Conservation (phyloP, 2,888 invertebrate species). For the Drosophila demipolita region DNA sequence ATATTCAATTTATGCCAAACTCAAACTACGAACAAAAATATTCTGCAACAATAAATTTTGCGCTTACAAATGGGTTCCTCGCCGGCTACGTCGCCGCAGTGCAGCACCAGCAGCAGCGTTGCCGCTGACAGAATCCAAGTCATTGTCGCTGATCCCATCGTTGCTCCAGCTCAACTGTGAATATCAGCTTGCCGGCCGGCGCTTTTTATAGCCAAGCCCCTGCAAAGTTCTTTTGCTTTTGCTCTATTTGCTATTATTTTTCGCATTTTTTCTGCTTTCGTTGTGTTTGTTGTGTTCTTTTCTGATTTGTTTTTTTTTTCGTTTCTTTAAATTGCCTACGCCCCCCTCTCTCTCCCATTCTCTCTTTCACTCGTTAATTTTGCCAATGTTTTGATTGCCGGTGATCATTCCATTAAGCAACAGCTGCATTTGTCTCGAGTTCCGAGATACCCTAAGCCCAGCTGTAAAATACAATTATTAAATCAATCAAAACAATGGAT, state of each 20-base stretch:
- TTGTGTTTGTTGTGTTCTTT: slow-evolving; percentile 16
- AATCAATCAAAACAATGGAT: background rate
- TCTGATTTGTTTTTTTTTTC: slow-evolving; percentile 8
- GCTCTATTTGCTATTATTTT: slow-evolving; percentile 41
- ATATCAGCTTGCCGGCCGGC: slow-evolving; percentile 59
- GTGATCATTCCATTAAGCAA: slow-evolving; percentile 55
- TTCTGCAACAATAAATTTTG: background rate
- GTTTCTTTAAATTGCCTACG: slow-evolving; percentile 2
- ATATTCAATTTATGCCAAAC: background rate
- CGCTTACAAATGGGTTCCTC: slow-evolving; percentile 73
- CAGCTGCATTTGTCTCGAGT: slow-evolving; percentile 3
- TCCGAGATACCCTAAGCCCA: background rate
- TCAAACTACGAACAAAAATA: background rate
- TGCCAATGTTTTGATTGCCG: slow-evolving; percentile 47
- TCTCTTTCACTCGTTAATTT: background rate
- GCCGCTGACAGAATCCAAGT: slow-evolving; percentile 41
- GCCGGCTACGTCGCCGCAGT: slow-evolving; percentile 34
- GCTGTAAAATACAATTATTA: too few relatives aligned
- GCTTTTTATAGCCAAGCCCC: slow-evolving; percentile 58
- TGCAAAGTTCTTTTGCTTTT: slow-evolving; percentile 22
- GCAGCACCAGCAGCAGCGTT: slow-evolving; percentile 34
- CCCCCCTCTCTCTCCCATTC: background rate
- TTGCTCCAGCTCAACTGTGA: slow-evolving; percentile 64
- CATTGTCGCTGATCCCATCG: slow-evolving; percentile 34
- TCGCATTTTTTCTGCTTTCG: slow-evolving; percentile 13